A percentile compares a stretch with the other conserved stretches of the same genome.
phyloP scores from a whole-genome alignment of 2,113 vertebrate species.

The Diphyllodes magnificus region DNA sequence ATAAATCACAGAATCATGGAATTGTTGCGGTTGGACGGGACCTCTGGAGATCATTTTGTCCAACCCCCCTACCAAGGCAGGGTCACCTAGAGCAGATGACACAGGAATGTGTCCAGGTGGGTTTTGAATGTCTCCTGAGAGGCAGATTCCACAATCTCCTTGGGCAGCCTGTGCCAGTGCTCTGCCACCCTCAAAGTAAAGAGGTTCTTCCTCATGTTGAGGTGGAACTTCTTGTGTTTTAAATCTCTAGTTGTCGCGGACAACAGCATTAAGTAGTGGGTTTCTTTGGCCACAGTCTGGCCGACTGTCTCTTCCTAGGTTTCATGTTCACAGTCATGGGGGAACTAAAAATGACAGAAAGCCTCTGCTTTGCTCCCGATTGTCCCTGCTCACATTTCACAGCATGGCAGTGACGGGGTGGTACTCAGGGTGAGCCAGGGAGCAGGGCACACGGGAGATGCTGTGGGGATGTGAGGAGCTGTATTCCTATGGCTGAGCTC shows the following conservation, averaged over 20 bases:
- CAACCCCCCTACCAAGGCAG: neutral
- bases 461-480: neutral
- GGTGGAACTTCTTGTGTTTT: neutral
- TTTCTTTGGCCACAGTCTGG: rapidly evolving
- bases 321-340: neutral
- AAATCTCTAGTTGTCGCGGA: neutral
- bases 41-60: neutral
- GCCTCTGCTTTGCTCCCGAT: rapidly evolving
- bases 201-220: neutral
- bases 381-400: neutral
- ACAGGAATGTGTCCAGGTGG: neutral
- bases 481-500: neutral
- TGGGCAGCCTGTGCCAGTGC: neutral
- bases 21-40: neutral
- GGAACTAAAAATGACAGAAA: neutral
- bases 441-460: rapidly evolving
- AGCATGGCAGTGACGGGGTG: rapidly evolving
- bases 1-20: neutral
- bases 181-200: neutral
- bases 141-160: neutral
- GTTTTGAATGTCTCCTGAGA: neutral
- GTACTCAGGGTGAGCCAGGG: rapidly evolving
- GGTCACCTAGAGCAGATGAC: neutral
- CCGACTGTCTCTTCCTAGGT: rapidly evolving
- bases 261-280: neutral